Conservation (phyloP, 2,113 vertebrate species). For the Stigmatopora argus region DNA sequence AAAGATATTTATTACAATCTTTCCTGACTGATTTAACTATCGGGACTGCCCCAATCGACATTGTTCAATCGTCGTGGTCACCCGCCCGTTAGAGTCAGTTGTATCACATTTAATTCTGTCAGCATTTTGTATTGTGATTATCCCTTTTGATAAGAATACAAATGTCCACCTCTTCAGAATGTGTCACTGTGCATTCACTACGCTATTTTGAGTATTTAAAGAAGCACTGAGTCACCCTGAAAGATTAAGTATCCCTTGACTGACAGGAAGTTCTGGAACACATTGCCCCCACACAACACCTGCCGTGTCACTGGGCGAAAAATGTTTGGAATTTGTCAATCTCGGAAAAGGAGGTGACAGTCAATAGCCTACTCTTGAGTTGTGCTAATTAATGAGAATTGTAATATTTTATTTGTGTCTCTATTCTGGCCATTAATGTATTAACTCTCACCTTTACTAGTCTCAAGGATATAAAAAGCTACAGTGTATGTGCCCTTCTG, state of each 20-base stretch:
- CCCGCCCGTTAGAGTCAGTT: neutral
- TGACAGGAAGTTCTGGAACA: conserved; percentile 21
- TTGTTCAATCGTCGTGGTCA: neutral
- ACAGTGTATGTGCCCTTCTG: too few relatives aligned
- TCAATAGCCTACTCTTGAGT: conserved; percentile 1
- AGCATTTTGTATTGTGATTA: conserved; percentile 8
- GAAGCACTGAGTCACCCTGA: conserved; percentile 39
- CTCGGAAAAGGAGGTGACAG: conserved; percentile 18
- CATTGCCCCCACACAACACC: too few relatives aligned
- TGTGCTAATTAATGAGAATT: conserved; percentile 1
- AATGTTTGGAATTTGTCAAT: conserved; percentile 24
- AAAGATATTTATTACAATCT: neutral
- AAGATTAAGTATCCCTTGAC: conserved; percentile 18
- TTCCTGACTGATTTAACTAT: neutral
- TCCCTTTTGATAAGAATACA: conserved; percentile 16
- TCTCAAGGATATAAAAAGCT: too few relatives aligned
- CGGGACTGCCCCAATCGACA: neutral
- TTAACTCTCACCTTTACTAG: too few relatives aligned
- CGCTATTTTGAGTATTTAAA: conserved; percentile 33
- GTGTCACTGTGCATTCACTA: conserved; percentile 22
- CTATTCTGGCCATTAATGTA: neutral
- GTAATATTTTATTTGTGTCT: neutral
- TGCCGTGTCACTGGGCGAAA: conserved; percentile 12
- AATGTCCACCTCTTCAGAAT: neutral
- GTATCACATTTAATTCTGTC: neutral